Base-by-base conservation (phyloP, 1,140 invertebrate species). In the Pteromalus puparum region DNA sequence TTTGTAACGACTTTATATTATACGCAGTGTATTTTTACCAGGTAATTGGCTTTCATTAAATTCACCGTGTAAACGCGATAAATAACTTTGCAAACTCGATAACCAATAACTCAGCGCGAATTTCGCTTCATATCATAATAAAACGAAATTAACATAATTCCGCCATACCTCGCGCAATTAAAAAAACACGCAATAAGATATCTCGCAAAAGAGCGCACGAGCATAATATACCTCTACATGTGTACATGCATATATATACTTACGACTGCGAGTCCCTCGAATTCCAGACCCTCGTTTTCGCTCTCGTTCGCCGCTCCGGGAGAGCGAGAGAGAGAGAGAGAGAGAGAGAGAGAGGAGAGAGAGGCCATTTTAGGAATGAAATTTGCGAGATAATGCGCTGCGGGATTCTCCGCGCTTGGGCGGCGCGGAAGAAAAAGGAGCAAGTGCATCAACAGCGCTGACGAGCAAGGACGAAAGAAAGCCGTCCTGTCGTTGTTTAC, bases 281-380 rank as follows among this genome's bases (percentile, higher is more conserved):
- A 80, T 84, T 84, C 74, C 75, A 70, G 67, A 3, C 26, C 46
- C 82, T 74, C 68, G 42, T 81, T 81, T 75, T 80, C 83, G 48
- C 77, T 80, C 77, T 79, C 76, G 30, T 65, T 84, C 68, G 61
- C 10, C 75, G 70, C 46, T 46, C 67, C 78, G 53, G 48, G 26
- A 61, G 53, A 61, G 53, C n/a, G 77, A 38, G 72, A n/a, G n/a
- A n/a, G n/a, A n/a, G n/a, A n/a, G n/a, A n/a, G n/a, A n/a, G n/a
- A n/a, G n/a, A n/a, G n/a, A n/a, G n/a, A n/a, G n/a, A n/a, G n/a
- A n/a, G n/a, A n/a, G n/a, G n/a, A n/a, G 53, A 61, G 53, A 61
- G 77, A 38, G 72, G 53, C 88, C 88, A 89, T 89, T 90, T 89
- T 89, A 87, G 88, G 88, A 88, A 87, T 86, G 86, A 89, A 87